Evolutionary conservation across 2,797 vertebrate species (phyloP).

Genomic region (Tolypeutes matacus): DNA sequence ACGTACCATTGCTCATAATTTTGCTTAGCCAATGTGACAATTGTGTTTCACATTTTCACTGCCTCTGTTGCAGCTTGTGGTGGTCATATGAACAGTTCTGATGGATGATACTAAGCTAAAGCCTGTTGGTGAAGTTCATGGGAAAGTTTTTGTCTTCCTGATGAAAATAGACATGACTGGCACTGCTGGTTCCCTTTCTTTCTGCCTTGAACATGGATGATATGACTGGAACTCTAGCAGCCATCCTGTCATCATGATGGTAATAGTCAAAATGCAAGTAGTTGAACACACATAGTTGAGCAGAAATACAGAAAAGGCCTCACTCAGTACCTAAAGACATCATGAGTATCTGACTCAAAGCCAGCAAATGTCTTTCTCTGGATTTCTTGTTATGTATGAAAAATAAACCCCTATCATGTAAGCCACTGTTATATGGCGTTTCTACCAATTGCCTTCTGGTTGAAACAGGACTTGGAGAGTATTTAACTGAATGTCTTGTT

Average conservation of each 20-base stretch:
- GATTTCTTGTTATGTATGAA: background rate
- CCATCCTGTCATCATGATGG: background rate
- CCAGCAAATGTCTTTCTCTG: background rate
- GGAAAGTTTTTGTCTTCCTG: background rate
- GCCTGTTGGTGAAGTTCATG: background rate
- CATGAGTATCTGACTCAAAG: background rate
- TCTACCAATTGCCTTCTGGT: background rate
- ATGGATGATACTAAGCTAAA: background rate
- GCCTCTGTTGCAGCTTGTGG: background rate
- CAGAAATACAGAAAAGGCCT: background rate
- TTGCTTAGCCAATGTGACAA: background rate
- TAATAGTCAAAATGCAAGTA: background rate
- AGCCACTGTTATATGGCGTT: background rate
- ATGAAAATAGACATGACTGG: background rate
- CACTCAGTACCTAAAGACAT: too few species aligned
- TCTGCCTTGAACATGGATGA: background rate
- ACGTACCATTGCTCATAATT: background rate
- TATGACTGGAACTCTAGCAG: background rate
- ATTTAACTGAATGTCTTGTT: background rate
- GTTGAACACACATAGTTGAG: background rate
- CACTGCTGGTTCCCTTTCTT: background rate
- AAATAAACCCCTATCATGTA: background rate
- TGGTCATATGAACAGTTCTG: background rate
- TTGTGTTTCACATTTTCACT: background rate
- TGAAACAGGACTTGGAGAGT: too few species aligned